Evolutionary conservation across 1,140 invertebrate species (phyloP).

Genomic region (Scaptomyza pallida): DNA sequence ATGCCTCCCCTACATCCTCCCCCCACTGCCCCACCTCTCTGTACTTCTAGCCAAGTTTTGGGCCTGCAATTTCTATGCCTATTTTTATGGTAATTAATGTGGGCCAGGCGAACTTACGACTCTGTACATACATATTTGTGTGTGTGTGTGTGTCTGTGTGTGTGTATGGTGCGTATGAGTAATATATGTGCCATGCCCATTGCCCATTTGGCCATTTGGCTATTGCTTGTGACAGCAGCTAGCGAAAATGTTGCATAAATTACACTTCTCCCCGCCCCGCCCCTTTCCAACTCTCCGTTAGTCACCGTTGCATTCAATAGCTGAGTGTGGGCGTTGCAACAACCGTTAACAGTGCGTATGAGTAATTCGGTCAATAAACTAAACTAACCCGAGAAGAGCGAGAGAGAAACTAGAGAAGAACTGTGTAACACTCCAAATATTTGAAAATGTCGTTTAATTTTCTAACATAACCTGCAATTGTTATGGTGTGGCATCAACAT

Average conservation of each 20-base stretch:
- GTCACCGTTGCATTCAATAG: no score
- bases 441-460: not conserved
- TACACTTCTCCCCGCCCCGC: not conserved
- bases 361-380: slow-evolving; percentile 38
- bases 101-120: slow-evolving; percentile 40
- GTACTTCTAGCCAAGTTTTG: not conserved
- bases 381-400: slow-evolving; percentile 3
- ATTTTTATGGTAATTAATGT: slow-evolving; percentile 78
- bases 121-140: slow-evolving; percentile 17
- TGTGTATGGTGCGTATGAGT: slow-evolving; percentile 61
- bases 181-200: slow-evolving; percentile 34
- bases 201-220: slow-evolving; percentile 1
- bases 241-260: slow-evolving; percentile 31
- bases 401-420: no score
- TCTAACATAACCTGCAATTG: not conserved
- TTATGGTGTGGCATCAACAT: not conserved
- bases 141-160: slow-evolving; percentile 13
- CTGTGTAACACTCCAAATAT: no score
- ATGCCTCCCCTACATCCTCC: slow-evolving; percentile 25
- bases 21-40: no score
- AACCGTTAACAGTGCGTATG: slow-evolving; percentile 55
- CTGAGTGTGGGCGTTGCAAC: slow-evolving; percentile 3
- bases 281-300: no score
- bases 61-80: slow-evolving; percentile 40
- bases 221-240: slow-evolving; percentile 30